phyloP scores from a whole-genome alignment of 35 echinoderm and acorn worm genomes.

The Heliocidaris tuberculata region DNA sequence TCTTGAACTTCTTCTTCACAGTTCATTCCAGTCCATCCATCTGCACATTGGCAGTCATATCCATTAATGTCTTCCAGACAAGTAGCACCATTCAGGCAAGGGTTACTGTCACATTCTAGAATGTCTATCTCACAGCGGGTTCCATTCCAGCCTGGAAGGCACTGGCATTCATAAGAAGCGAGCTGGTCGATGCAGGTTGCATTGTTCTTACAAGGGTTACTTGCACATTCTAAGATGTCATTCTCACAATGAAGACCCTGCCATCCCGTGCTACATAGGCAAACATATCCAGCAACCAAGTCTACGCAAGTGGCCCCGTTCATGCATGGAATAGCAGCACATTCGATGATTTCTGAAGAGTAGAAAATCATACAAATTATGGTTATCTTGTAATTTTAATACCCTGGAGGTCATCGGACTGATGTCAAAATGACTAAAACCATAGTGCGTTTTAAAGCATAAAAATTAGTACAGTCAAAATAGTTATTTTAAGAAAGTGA shows the following conservation, averaged over 20 bases:
- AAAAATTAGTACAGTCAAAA: background rate
- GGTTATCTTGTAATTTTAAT: no score
- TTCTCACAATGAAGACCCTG: conserved; percentile 64
- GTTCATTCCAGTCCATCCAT: conserved; percentile 53
- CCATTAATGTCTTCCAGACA: conserved; percentile 65
- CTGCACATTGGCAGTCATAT: conserved; percentile 68
- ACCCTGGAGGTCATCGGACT: background rate
- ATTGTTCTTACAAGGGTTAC: conserved; percentile 64
- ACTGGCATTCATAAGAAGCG: conserved; percentile 59
- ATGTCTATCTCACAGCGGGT: conserved; percentile 37
- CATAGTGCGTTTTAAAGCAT: background rate
- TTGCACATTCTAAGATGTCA: conserved; percentile 5
- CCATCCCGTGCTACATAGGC: conserved; percentile 67
- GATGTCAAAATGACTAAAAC: background rate
- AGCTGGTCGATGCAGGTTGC: conserved; percentile 65
- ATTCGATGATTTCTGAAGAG: conserved; percentile 59
- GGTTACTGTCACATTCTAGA: conserved; percentile 52
- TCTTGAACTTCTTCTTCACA: conserved; percentile 49
- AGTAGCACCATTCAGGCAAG: conserved; percentile 75
- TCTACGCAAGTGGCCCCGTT: conserved; percentile 70
- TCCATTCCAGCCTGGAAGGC: conserved; percentile 64
- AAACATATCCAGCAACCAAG: conserved; percentile 53
- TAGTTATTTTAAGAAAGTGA: no score
- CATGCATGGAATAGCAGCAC: conserved; percentile 66
- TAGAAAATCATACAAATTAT: background rate